Evolutionary conservation across 2,797 vertebrate genomes (phyloP).

Genomic region (Momotus momota): DNA sequence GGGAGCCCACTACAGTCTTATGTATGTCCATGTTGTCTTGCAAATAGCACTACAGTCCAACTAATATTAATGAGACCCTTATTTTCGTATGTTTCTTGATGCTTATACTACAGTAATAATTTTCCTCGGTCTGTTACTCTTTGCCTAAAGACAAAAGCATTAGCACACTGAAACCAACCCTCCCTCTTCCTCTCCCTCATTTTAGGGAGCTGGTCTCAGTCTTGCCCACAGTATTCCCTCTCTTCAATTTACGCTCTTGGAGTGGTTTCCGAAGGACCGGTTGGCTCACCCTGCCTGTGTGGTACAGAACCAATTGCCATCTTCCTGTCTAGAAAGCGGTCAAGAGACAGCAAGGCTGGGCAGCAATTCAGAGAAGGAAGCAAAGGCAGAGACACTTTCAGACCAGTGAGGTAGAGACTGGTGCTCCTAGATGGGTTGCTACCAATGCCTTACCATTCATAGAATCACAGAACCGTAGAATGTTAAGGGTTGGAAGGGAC

Average conservation of each 20-base stretch:
- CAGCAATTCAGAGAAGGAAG: neutral
- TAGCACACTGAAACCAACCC: neutral
- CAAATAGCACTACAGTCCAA: neutral
- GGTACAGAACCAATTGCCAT: neutral
- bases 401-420: fast-evolving
- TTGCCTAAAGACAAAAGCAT: neutral
- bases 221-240: neutral
- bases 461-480: too few species aligned
- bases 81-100: neutral
- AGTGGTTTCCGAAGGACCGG: neutral
- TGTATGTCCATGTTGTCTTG: neutral
- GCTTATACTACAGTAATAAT: neutral
- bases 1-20: neutral
- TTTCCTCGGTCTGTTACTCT: neutral
- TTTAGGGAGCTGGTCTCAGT: neutral
- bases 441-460: neutral
- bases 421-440: neutral
- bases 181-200: neutral
- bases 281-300: neutral
- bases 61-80: neutral
- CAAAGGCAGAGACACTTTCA: neutral
- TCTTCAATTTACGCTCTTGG: neutral
- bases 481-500: too few species aligned
- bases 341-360: neutral
- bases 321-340: neutral